Evolutionary conservation across 1,140 invertebrate genomes (phyloP).

Genomic region (Heterodera schachtii): DNA sequence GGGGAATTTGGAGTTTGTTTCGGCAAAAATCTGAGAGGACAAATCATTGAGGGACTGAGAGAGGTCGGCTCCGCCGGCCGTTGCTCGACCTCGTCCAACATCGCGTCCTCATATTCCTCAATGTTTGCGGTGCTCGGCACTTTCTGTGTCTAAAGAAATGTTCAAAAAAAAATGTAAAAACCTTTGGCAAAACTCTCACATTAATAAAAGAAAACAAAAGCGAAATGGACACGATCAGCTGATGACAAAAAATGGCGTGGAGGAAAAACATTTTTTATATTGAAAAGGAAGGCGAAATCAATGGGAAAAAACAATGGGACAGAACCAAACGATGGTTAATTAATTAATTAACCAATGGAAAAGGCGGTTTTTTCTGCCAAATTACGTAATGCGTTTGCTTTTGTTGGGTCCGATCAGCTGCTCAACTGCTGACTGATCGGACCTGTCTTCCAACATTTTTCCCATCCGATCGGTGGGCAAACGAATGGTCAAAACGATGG

Average conservation of each 20-base stretch:
- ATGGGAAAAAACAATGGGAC: no score
- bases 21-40: conserved; percentile 21
- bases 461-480: no score
- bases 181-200: not conserved
- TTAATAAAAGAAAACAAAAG: not conserved
- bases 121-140: conserved; percentile 24
- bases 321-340: no score
- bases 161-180: not conserved
- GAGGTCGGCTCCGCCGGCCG: not conserved
- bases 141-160: conserved; percentile 21
- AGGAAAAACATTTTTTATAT: conserved; percentile 3
- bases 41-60: not conserved
- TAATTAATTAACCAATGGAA: no score
- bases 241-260: not conserved
- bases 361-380: no score
- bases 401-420: no score
- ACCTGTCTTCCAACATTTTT: not conserved
- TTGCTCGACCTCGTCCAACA: conserved; percentile 13
- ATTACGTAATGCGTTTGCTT: no score
- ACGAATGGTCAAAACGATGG: not conserved
- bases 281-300: no score
- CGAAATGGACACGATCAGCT: not conserved
- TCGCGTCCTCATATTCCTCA: conserved; percentile 23
- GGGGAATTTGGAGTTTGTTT: conserved; percentile 19
- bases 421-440: not conserved